Evolutionary conservation across 2,888 invertebrate genomes (phyloP), one percentile per base, ranked within the genome.

Genomic region (Encarsia formosa): DNA sequence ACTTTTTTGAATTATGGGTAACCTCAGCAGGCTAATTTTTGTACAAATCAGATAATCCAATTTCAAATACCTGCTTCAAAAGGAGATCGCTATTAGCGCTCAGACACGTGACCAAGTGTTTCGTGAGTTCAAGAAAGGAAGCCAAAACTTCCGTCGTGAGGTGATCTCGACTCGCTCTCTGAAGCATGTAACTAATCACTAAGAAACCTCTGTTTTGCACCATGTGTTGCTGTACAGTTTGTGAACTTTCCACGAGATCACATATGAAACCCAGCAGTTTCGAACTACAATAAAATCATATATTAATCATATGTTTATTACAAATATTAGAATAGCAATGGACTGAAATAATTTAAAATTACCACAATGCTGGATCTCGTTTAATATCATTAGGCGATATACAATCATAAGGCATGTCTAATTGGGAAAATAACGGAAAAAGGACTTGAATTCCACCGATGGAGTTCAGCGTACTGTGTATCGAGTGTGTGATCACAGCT

Each of bases 151-250:
- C 92, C 35, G 91, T 86, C 9, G 94, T 95, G 47, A 98, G 82
- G 75, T 98, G 97, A 68, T 96, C 94, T 59, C 93, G 81, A 46
- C 87, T 90, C 56, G 91, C 94, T 65, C 93, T 83, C 75, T 96
- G 94, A 66, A 98, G 82, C 86, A 96, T 91, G 76, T 91, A 95
- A 63, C 97, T 94, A 74, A 99, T 95, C 59, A 99, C 96, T 66
- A 99, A 83, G 77, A 99, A 98, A 54, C 98, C 99, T 65, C 96
- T 87, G 75, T 95, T 96, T 76, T 98, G 98, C 74, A 97, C 91
- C 90, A 99, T 94, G 76, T 99, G 99, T 73, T 99, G 98, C 73
- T 99, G 99, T 54, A 98, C 96, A 32, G 95, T 95, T 71, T 91
- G 88, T 63, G 97, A 98, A 37, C 92, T 92, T 75, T 96, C 95